Conservation (phyloP, 2,113 vertebrate genomes). For the Urocitellus parryii region DNA sequence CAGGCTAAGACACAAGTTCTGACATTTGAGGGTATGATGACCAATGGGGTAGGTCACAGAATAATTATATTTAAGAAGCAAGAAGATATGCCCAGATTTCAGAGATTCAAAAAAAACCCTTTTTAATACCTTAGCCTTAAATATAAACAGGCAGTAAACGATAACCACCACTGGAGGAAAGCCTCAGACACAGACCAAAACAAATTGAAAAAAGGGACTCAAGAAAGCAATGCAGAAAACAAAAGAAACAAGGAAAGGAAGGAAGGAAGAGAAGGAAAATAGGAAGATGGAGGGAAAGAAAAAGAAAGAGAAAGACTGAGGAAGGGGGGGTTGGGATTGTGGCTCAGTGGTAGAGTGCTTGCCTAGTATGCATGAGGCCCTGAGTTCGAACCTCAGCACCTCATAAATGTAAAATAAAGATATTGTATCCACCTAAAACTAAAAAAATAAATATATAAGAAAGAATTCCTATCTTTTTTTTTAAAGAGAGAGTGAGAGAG, state of each 20-base stretch:
- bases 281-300: background rate
- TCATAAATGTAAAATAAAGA: too few species aligned
- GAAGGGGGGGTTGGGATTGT: background rate
- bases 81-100: background rate
- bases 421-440: too few species aligned
- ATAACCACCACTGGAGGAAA: background rate
- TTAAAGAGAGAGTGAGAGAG: too few species aligned
- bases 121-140: constrained; percentile 31
- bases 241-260: background rate
- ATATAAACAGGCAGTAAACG: constrained; percentile 27
- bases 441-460: too few species aligned
- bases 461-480: too few species aligned
- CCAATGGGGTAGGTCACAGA: background rate
- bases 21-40: background rate
- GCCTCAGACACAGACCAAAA: background rate
- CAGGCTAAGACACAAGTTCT: background rate
- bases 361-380: too few species aligned
- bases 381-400: too few species aligned
- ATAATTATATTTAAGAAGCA: constrained; percentile 26
- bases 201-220: too few species aligned
- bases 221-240: background rate
- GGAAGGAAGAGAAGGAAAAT: background rate
- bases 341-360: too few species aligned
- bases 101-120: background rate
- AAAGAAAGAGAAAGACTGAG: background rate